A percentile compares a stretch with the other conserved stretches of the same genome.
phyloP scores from a whole-genome alignment of 30 jellyfish, hydroid and myxozoan genomes.

The Rhopilema esculentum region DNA sequence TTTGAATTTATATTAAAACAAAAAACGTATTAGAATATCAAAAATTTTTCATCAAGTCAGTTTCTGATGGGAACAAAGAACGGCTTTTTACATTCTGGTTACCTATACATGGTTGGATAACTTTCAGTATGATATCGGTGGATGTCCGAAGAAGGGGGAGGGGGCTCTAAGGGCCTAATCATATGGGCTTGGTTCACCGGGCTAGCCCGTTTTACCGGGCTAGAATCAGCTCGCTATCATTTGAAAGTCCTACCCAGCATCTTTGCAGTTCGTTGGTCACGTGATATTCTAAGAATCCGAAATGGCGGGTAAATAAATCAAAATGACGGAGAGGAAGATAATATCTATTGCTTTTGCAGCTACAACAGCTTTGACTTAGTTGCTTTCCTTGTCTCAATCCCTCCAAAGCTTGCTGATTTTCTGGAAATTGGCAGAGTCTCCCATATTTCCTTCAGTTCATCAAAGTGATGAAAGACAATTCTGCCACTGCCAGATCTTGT shows the following conservation, averaged over 20 bases:
- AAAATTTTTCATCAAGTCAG: too few species aligned
- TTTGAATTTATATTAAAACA: too few species aligned
- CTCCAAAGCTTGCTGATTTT: neutral
- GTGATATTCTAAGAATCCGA: neutral
- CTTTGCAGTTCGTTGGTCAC: conserved; percentile 9
- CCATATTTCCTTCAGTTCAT: too few species aligned
- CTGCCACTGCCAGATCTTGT: too few species aligned
- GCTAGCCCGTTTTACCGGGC: conserved; percentile 21
- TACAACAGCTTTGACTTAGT: neutral
- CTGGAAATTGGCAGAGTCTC: neutral
- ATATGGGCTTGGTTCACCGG: conserved; percentile 5
- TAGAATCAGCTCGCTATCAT: conserved; percentile 3
- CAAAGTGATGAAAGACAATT: too few species aligned
- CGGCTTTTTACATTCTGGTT: too few species aligned
- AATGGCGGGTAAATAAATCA: conserved; percentile 6
- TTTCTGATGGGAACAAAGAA: too few species aligned
- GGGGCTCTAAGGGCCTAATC: conserved; percentile 6
- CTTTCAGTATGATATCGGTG: too few species aligned
- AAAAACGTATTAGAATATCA: too few species aligned
- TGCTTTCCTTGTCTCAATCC: conserved; percentile 6
- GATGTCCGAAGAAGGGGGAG: too few species aligned
- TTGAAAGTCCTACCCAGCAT: neutral
- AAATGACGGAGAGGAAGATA: conserved; percentile 5
- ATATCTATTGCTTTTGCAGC: conserved; percentile 7
- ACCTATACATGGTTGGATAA: too few species aligned